Evolutionary conservation across 2,888 invertebrate species (phyloP).

Genomic region (Neoaliturus tenellus): DNA sequence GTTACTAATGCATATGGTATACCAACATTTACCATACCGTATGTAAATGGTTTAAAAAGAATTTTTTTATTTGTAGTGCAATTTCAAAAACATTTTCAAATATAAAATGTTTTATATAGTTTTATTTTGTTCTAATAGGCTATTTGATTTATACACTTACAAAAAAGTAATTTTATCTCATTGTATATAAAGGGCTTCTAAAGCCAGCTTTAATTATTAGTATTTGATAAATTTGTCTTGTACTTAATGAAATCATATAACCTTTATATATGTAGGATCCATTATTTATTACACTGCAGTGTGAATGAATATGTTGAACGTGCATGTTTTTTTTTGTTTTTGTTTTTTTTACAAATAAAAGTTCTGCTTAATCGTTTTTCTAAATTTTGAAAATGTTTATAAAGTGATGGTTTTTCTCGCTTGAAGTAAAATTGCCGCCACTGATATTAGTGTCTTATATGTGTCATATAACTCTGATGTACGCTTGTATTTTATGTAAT

Average conservation of each 20-base stretch:
- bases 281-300: background rate
- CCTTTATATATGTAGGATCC: background rate
- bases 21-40: no score
- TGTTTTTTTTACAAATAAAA: no score
- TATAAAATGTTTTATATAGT: no score
- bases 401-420: background rate
- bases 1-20: no score
- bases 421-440: background rate
- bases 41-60: no score
- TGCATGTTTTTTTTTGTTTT: constrained; percentile 2
- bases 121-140: no score
- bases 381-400: background rate
- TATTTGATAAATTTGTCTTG: background rate
- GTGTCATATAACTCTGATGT: constrained; percentile 7
- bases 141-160: no score
- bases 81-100: no score
- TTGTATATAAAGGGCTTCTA: background rate
- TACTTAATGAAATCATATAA: constrained; percentile 26
- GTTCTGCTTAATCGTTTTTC: background rate
- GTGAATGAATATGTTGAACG: background rate
- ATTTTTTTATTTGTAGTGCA: no score
- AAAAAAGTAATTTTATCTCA: background rate
- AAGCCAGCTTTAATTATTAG: background rate
- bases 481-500: constrained; percentile 21
- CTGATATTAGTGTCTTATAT: constrained; percentile 30